These are phyloP conservation scores for Donacobius atricapilla DNA, from an alignment of 2,113 vertebrate genomes.

Conservation along the genomic window DNA sequence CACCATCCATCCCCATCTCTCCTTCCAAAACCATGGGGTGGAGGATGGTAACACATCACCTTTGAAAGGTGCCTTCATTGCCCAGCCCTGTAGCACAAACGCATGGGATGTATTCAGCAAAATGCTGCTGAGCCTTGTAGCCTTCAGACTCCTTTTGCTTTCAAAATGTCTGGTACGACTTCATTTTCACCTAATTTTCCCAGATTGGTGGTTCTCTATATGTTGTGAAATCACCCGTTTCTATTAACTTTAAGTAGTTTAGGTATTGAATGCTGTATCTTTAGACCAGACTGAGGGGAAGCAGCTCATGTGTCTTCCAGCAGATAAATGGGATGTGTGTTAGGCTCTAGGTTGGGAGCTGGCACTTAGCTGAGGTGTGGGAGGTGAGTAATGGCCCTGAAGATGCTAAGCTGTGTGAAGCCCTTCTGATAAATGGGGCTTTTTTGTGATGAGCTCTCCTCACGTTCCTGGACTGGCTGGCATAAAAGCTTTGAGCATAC, in stretches of 20 bases:
- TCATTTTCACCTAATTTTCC: background rate
- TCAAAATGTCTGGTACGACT: background rate
- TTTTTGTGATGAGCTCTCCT: constrained; percentile 40
- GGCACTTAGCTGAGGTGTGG: constrained; percentile 48
- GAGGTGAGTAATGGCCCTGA: constrained; percentile 59
- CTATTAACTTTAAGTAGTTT: background rate
- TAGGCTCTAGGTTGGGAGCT: constrained; percentile 7
- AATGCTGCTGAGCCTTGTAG: background rate
- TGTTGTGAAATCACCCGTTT: background rate
- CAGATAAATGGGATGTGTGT: background rate
- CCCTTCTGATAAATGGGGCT: constrained; percentile 55
- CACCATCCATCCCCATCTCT: background rate
- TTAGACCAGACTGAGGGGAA: background rate
- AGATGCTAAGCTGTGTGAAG: constrained; percentile 61
- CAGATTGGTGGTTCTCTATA: background rate
- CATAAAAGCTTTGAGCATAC: constrained; percentile 32
- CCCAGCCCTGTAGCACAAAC: background rate
- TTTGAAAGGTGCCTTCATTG: background rate
- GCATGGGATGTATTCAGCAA: background rate
- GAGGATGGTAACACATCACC: background rate
- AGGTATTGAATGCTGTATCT: background rate
- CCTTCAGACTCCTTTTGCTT: background rate
- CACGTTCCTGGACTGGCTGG: constrained; percentile 5
- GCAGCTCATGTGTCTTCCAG: background rate
- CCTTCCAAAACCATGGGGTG: background rate